Conservation (phyloP, 1,140 invertebrate species). For the Diabrotica virgifera region DNA sequence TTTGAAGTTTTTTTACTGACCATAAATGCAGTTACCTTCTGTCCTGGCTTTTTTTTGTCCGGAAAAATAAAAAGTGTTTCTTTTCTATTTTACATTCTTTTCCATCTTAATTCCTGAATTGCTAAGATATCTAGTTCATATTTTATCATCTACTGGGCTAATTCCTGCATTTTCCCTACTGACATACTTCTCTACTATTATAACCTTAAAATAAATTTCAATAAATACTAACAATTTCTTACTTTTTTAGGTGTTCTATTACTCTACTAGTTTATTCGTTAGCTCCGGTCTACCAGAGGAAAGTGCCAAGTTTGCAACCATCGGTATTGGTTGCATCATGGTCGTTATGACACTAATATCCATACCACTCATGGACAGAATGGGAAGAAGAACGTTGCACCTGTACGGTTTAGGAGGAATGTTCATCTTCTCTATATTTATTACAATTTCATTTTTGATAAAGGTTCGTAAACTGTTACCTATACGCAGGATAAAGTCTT, state of each 20-base stretch:
- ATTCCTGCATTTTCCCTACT: too few relatives aligned
- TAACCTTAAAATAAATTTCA: too few relatives aligned
- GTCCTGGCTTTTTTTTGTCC: too few relatives aligned
- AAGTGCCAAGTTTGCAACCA: conserved; percentile 87
- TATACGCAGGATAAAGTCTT: neutral
- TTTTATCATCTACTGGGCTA: too few relatives aligned
- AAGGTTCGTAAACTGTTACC: conserved; percentile 42
- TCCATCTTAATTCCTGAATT: too few relatives aligned
- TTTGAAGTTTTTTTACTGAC: too few relatives aligned
- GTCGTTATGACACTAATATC: conserved; percentile 94
- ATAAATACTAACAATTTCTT: neutral
- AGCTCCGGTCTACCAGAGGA: conserved; percentile 83
- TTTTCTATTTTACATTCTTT: too few relatives aligned
- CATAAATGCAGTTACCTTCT: too few relatives aligned
- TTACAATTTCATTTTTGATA: conserved; percentile 71
- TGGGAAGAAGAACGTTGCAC: conserved; percentile 90
- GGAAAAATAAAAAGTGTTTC: too few relatives aligned
- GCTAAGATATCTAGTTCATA: too few relatives aligned
- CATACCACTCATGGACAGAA: conserved; percentile 93
- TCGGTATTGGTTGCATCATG: conserved; percentile 96
- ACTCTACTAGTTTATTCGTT: conserved; percentile 89
- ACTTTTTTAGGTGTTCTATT: conserved; percentile 85
- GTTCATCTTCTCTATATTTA: conserved; percentile 97
- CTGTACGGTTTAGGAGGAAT: conserved; percentile 93
- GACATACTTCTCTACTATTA: too few relatives aligned